Evolutionary conservation across 2,113 vertebrate species (phyloP).

Genomic region (Pterocles orientalis): DNA sequence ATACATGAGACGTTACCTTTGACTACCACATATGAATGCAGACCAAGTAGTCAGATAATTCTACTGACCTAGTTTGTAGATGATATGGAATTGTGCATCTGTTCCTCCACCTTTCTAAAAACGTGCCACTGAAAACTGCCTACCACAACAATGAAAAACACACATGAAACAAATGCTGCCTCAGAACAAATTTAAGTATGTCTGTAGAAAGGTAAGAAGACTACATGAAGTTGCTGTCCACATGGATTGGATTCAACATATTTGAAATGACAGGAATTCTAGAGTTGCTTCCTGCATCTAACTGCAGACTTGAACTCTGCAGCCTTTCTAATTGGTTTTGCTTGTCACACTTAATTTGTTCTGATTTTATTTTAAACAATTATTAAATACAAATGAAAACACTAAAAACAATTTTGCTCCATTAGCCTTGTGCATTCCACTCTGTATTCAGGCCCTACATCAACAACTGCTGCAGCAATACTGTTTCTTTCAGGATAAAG

Average conservation of each 20-base stretch:
- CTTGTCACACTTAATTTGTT: constrained; percentile 60
- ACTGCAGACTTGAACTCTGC: constrained; percentile 15
- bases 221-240: neutral
- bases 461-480: constrained; percentile 72
- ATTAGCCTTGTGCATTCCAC: constrained; percentile 49
- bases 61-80: neutral
- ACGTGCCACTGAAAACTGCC: neutral
- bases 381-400: constrained; percentile 70
- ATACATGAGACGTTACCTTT: neutral
- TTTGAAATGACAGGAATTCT: constrained; percentile 25
- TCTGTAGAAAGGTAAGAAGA: neutral
- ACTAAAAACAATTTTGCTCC: constrained; percentile 64
- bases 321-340: constrained; percentile 56
- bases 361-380: constrained; percentile 70
- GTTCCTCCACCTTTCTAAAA: neutral
- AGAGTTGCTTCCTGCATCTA: neutral
- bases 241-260: neutral
- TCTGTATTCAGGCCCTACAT: constrained; percentile 45
- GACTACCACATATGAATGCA: neutral
- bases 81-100: neutral
- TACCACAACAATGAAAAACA: neutral
- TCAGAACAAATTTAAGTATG: neutral
- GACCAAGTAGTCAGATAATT: neutral
- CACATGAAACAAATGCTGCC: neutral
- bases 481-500: constrained; percentile 74